Evolutionary conservation across 1,140 invertebrate genomes (phyloP).

Genomic region (silkworm (Bombyx mori)): ASM3026992v2 NC_085121.1:11730001-11730500

Average conservation of each 20-base stretch:
- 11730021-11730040: slow-evolving; percentile 68
- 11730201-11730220: too few relatives aligned
- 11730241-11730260: neutral
- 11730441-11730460: too few relatives aligned
- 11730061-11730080: slow-evolving; percentile 54
- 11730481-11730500: too few relatives aligned
- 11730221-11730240: too few relatives aligned
- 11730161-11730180: too few relatives aligned
- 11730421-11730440: too few relatives aligned
- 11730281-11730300: slow-evolving; percentile 78
- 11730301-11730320: slow-evolving; percentile 80
- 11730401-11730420: too few relatives aligned
- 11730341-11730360: slow-evolving; percentile 76
- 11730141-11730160: too few relatives aligned
- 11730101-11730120: too few relatives aligned
- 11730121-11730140: too few relatives aligned
- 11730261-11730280: slow-evolving; percentile 54
- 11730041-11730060: slow-evolving; percentile 52
- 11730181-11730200: too few relatives aligned
- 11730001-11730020: slow-evolving; percentile 68
- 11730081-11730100: slow-evolving; percentile 61
- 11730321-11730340: slow-evolving; percentile 80
- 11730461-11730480: too few relatives aligned
- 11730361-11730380: slow-evolving; percentile 35
- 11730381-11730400: slow-evolving; percentile 25